Evolutionary conservation across 1,140 invertebrate genomes (phyloP).

Genomic region (Sminthurinus signatus): DNA sequence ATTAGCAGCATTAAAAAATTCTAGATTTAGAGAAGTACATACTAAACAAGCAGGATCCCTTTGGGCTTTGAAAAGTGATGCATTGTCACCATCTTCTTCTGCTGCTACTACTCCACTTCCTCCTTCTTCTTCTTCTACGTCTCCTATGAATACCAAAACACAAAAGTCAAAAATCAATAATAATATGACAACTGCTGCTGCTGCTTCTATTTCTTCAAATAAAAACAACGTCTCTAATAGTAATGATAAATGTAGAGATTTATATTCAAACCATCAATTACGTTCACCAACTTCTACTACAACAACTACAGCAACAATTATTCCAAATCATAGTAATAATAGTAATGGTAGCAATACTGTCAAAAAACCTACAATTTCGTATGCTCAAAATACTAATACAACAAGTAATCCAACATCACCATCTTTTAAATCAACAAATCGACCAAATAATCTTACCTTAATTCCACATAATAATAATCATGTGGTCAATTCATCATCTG

Average conservation of each 20-base stretch:
- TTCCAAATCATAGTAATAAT: too few relatives aligned
- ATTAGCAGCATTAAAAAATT: conserved; percentile 16
- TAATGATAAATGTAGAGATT: background rate
- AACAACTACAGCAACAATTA: background rate
- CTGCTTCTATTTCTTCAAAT: background rate
- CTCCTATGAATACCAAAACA: background rate
- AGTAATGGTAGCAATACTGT: too few relatives aligned
- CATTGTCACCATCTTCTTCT: background rate
- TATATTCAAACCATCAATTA: background rate
- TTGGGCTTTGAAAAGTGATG: background rate
- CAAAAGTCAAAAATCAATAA: background rate
- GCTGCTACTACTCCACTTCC: background rate
- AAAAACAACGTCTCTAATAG: background rate
- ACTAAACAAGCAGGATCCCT: background rate
- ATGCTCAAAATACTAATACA: background rate
- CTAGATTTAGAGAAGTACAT: conserved; percentile 4
- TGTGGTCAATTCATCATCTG: too few relatives aligned
- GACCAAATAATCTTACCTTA: background rate
- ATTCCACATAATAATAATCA: too few relatives aligned
- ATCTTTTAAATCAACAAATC: background rate
- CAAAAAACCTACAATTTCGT: background rate
- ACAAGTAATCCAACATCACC: background rate
- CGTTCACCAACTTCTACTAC: background rate
- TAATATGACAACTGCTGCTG: background rate
- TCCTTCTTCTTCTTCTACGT: background rate